Evolutionary conservation across 2,888 invertebrate species (phyloP).

Genomic region (Luperina nickerlii): DNA sequence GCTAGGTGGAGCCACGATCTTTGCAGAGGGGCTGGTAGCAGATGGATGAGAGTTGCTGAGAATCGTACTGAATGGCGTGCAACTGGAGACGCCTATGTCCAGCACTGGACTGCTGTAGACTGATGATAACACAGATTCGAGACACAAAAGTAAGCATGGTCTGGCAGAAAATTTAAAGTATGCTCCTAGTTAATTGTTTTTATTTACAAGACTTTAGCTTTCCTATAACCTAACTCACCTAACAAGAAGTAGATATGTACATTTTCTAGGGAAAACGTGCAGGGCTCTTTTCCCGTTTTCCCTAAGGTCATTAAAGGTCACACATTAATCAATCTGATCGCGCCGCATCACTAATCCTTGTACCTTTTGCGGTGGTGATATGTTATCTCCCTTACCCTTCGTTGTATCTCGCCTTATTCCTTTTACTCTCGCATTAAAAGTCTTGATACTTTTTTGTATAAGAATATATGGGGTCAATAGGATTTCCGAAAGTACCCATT

Average conservation of each 20-base stretch:
- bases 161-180: not conserved
- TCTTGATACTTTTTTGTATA: not conserved
- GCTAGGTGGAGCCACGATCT: not conserved
- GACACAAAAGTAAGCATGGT: not conserved
- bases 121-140: too few species aligned
- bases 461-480: not conserved
- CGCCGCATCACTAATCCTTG: constrained; percentile 6
- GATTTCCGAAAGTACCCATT: constrained; percentile 19
- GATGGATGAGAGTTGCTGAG: not conserved
- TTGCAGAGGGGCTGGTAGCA: not conserved
- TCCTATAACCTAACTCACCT: not conserved
- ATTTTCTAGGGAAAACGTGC: not conserved
- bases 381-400: not conserved
- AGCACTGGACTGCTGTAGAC: not conserved
- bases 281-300: not conserved
- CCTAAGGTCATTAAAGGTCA: constrained; percentile 13
- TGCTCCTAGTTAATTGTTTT: not conserved
- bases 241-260: not conserved
- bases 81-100: not conserved
- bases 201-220: not conserved
- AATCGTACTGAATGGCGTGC: not conserved
- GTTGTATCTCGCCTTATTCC: not conserved
- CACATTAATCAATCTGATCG: constrained; percentile 23
- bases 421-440: not conserved
- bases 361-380: constrained; percentile 15